A percentile compares a stretch with the other conserved stretches of the same genome.
phyloP scores from a whole-genome alignment of 2,888 invertebrate genomes.

The Eulithis testata region DNA sequence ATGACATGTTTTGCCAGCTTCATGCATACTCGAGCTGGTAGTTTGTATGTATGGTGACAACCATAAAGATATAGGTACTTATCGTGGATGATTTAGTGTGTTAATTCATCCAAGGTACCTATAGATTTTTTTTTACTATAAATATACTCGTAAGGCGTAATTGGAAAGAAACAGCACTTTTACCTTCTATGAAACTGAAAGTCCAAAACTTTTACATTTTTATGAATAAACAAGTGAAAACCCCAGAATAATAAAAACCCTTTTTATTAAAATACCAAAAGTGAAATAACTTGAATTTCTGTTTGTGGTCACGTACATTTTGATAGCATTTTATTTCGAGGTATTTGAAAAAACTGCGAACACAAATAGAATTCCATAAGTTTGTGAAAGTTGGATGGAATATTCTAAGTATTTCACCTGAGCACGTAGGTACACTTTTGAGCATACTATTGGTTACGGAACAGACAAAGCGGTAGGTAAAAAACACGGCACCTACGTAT shows the following conservation, averaged over 20 bases:
- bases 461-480: not conserved
- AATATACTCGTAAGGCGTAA: not conserved
- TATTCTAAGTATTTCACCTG: conserved; percentile 30
- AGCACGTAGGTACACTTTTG: not conserved
- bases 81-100: too few relatives aligned
- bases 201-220: not conserved
- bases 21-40: too few relatives aligned
- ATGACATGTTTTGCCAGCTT: too few relatives aligned
- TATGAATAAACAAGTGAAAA: conserved; percentile 1
- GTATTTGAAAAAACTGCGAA: conserved; percentile 13
- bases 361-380: conserved; percentile 30
- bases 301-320: conserved; percentile 13
- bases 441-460: not conserved
- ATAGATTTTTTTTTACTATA: too few relatives aligned
- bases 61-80: too few relatives aligned
- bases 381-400: conserved; percentile 33
- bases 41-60: too few relatives aligned
- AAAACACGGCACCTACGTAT: not conserved
- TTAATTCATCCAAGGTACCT: too few relatives aligned
- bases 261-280: not conserved
- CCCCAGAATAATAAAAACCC: not conserved
- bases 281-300: conserved; percentile 8
- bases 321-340: conserved; percentile 25
- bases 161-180: too few relatives aligned
- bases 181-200: not conserved